These are phyloP conservation scores for Sesamia inferens DNA, from an alignment of 2,888 invertebrate species.

Conservation along the genomic window DNA sequence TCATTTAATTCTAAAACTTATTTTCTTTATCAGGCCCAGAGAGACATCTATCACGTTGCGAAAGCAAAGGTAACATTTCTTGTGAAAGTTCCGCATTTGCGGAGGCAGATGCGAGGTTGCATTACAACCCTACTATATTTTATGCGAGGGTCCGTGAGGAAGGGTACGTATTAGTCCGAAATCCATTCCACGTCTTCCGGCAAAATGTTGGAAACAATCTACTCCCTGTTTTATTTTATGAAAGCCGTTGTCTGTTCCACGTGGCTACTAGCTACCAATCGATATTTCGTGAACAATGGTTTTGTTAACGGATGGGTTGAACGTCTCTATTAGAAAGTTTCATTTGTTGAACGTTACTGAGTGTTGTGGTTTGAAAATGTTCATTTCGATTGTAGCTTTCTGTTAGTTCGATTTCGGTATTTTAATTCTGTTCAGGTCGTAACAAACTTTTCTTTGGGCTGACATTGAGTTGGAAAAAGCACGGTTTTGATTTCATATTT, in stretches of 20 bases:
- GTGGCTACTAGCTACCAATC: slow-evolving; percentile 58
- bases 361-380: slow-evolving; percentile 17
- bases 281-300: slow-evolving; percentile 67
- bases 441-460: not conserved
- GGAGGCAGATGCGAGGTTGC: not conserved
- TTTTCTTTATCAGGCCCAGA: not conserved
- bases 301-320: slow-evolving; percentile 44
- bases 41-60: too few relatives aligned
- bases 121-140: slow-evolving; percentile 74
- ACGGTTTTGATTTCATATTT: not conserved
- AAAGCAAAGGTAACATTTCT: not conserved
- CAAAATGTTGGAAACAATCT: slow-evolving; percentile 84
- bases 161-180: slow-evolving; percentile 83
- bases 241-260: slow-evolving; percentile 73
- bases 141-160: slow-evolving; percentile 81
- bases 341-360: slow-evolving; percentile 27
- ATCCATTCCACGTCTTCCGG: slow-evolving; percentile 85
- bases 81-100: not conserved
- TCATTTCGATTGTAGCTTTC: slow-evolving; percentile 14
- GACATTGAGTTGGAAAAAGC: not conserved
- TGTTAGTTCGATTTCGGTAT: slow-evolving; percentile 17
- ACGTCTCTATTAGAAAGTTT: slow-evolving; percentile 50
- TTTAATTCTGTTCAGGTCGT: not conserved
- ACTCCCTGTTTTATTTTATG: slow-evolving; percentile 83
- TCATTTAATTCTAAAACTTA: too few relatives aligned